Conservation (phyloP, 2,797 vertebrate species). For the Adelosebastes latens region DNA sequence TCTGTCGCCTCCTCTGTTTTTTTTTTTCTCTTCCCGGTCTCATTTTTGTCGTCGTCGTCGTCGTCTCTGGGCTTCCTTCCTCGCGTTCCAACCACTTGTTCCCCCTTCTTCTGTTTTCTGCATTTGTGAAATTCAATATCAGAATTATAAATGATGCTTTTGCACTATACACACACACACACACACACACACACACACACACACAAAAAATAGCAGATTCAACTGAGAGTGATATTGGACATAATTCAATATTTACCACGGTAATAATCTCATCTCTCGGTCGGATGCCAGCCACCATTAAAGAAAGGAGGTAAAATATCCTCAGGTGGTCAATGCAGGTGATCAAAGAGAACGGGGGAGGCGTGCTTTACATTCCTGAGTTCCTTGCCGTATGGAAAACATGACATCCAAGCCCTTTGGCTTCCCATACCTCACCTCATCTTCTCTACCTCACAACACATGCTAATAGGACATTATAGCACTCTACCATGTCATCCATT, state of each 20-base stretch:
- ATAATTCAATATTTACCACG: slow-evolving; percentile 26
- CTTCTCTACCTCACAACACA: not conserved
- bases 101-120: slow-evolving; percentile 28
- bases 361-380: slow-evolving; percentile 51
- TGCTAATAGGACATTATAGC: not conserved
- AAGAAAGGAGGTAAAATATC: not conserved
- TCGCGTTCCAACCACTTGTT: slow-evolving; percentile 75
- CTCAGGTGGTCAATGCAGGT: slow-evolving; percentile 10
- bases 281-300: not conserved
- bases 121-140: slow-evolving; percentile 71
- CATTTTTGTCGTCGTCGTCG: slow-evolving; percentile 13
- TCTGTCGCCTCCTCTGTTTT: slow-evolving; percentile 46
- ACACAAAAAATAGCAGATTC: not conserved
- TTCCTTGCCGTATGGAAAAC: slow-evolving; percentile 10
- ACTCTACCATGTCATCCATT: not conserved
- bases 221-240: slow-evolving; percentile 6
- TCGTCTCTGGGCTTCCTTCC: slow-evolving; percentile 46
- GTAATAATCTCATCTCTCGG: slow-evolving; percentile 7
- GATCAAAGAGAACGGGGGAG: slow-evolving; percentile 39
- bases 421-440: not conserved
- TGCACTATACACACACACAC: not conserved
- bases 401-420: not conserved
- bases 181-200: no score
- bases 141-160: slow-evolving; percentile 47
- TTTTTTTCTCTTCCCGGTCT: slow-evolving; percentile 9